Conservation (phyloP, 2,797 vertebrate genomes). For the Acipenser ruthenus region DNA sequence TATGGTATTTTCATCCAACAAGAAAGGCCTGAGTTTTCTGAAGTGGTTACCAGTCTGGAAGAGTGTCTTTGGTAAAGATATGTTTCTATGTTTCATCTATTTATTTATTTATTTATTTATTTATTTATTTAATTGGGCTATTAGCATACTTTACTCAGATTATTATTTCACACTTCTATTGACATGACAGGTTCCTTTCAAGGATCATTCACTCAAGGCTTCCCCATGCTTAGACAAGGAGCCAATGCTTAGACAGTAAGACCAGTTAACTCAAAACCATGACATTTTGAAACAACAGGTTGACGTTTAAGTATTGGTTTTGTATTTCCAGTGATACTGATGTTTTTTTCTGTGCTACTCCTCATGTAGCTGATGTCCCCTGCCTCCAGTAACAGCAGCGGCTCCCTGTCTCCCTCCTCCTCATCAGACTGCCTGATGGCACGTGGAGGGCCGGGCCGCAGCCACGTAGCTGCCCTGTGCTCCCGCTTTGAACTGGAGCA, state of each 20-base stretch:
- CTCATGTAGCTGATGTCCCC: constrained; percentile 79
- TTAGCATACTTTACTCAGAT: too few relatives aligned
- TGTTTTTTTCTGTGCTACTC: neutral
- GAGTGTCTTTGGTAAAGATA: constrained; percentile 78
- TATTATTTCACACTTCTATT: too few relatives aligned
- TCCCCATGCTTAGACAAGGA: too few relatives aligned
- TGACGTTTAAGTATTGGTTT: too few relatives aligned
- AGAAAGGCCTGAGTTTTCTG: constrained; percentile 89
- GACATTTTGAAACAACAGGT: too few relatives aligned
- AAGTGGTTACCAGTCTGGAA: constrained; percentile 81
- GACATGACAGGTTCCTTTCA: too few relatives aligned
- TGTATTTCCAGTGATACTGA: constrained; percentile 1
- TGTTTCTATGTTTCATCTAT: too few relatives aligned
- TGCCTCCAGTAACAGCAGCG: constrained; percentile 88
- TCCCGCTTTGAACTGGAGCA: constrained; percentile 86
- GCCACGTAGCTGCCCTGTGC: constrained; percentile 78
- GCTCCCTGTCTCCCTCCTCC: constrained; percentile 82
- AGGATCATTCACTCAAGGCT: too few relatives aligned
- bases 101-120: too few relatives aligned
- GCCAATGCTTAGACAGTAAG: too few relatives aligned
- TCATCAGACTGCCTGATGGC: constrained; percentile 77
- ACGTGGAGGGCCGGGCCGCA: constrained; percentile 72
- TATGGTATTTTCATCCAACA: constrained; percentile 35
- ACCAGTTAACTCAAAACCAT: too few relatives aligned
- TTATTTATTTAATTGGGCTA: too few relatives aligned